Evolutionary conservation across 2,888 invertebrate species (phyloP).

Genomic region (Hetaerina titia): DNA sequence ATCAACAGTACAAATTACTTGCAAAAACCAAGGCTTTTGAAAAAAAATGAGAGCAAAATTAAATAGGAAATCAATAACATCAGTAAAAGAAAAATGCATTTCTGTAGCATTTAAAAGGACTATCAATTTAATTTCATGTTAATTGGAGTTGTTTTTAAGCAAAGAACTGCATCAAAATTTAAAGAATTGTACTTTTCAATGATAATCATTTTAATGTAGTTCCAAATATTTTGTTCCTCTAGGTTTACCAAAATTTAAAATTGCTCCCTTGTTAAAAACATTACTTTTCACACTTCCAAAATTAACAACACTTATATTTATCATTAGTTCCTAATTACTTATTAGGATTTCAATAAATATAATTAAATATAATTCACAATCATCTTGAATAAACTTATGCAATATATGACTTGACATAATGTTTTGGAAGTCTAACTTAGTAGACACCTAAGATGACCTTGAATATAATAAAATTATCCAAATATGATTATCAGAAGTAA

Average conservation of each 20-base stretch:
- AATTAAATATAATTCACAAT: background rate
- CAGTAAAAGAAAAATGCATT: slow-evolving; percentile 27
- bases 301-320: background rate
- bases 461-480: background rate
- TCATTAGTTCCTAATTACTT: background rate
- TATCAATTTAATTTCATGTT: background rate
- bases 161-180: background rate
- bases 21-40: slow-evolving; percentile 53
- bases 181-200: background rate
- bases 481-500: background rate
- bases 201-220: background rate
- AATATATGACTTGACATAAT: background rate
- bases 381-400: background rate
- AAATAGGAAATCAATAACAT: slow-evolving; percentile 51
- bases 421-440: background rate
- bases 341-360: background rate
- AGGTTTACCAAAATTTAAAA: slow-evolving; percentile 36
- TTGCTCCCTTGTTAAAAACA: slow-evolving; percentile 45
- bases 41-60: slow-evolving; percentile 64
- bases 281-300: background rate
- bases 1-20: slow-evolving; percentile 47
- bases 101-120: background rate
- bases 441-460: background rate
- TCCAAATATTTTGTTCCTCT: background rate
- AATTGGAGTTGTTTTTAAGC: background rate